Evolutionary conservation across 2,888 invertebrate genomes (phyloP).

Genomic region (Cerastoderma edule): DNA sequence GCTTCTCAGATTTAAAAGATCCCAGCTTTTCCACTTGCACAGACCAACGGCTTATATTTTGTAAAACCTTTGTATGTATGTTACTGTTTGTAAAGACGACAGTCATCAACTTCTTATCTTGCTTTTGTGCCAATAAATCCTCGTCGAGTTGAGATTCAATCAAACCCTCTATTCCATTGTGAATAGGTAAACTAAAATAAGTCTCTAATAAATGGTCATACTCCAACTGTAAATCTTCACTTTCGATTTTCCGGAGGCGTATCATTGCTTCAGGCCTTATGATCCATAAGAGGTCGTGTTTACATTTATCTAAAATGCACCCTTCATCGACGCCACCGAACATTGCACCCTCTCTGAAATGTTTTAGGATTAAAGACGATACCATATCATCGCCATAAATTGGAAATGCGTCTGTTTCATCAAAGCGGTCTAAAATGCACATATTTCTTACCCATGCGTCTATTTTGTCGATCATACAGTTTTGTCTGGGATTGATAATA

Average conservation of each 20-base stretch:
- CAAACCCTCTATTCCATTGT: constrained; percentile 53
- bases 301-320: constrained; percentile 25
- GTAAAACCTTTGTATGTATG: constrained; percentile 42
- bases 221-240: constrained; percentile 7
- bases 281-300: constrained; percentile 44
- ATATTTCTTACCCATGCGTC: constrained; percentile 34
- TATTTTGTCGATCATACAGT: constrained; percentile 27
- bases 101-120: no score
- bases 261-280: constrained; percentile 60
- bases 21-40: constrained; percentile 60
- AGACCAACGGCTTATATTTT: background rate
- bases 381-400: constrained; percentile 59
- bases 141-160: constrained; percentile 28
- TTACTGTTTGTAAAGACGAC: constrained; percentile 64
- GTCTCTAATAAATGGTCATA: constrained; percentile 6
- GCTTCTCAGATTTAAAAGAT: constrained; percentile 68
- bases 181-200: constrained; percentile 59
- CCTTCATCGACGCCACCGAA: background rate
- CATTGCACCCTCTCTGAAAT: background rate
- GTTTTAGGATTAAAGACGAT: constrained; percentile 52
- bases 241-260: constrained; percentile 27
- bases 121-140: no score
- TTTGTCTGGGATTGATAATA: constrained; percentile 44
- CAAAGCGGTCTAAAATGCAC: constrained; percentile 31
- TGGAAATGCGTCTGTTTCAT: constrained; percentile 52